These are phyloP conservation scores for Mechanitis messenoides DNA, from an alignment of 2,888 invertebrate species.

Conservation along the genomic window DNA sequence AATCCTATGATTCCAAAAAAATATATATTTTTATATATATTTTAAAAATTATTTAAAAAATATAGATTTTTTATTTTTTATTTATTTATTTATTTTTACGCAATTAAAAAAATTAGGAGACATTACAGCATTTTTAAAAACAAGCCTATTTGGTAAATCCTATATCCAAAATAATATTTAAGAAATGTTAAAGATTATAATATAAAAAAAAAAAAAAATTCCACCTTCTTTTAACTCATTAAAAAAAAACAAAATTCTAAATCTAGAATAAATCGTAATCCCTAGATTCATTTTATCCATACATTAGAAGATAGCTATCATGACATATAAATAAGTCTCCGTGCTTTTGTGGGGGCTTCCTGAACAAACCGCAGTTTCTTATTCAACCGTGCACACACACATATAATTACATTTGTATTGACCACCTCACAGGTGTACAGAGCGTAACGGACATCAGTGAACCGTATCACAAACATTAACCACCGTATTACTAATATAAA, in stretches of 20 bases:
- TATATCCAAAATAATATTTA: too few species aligned
- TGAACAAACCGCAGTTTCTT: constrained; percentile 50
- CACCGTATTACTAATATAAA: constrained; percentile 12
- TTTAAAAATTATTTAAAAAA: background rate
- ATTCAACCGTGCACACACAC: constrained; percentile 37
- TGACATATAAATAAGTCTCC: constrained; percentile 21
- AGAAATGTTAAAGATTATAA: too few species aligned
- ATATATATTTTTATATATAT: too few species aligned
- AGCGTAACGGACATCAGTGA: constrained; percentile 64
- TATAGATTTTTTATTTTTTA: background rate
- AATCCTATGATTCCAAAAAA: too few species aligned
- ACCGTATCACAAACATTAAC: constrained; percentile 33
- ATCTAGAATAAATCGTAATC: background rate
- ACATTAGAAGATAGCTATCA: constrained; percentile 17
- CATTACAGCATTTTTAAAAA: too few species aligned
- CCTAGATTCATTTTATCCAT: constrained; percentile 4
- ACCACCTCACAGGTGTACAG: constrained; percentile 67
- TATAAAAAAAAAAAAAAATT: too few species aligned
- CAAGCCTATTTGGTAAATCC: too few species aligned
- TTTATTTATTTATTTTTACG: too few species aligned
- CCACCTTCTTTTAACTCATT: too few species aligned
- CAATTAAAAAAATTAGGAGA: too few species aligned
- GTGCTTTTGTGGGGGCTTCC: constrained; percentile 52
- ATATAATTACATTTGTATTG: constrained; percentile 72
- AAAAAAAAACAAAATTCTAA: too few species aligned